These are phyloP conservation scores for Drosophila nebulosa DNA, from an alignment of 1,140 invertebrate genomes.

Conservation along the genomic window DNA sequence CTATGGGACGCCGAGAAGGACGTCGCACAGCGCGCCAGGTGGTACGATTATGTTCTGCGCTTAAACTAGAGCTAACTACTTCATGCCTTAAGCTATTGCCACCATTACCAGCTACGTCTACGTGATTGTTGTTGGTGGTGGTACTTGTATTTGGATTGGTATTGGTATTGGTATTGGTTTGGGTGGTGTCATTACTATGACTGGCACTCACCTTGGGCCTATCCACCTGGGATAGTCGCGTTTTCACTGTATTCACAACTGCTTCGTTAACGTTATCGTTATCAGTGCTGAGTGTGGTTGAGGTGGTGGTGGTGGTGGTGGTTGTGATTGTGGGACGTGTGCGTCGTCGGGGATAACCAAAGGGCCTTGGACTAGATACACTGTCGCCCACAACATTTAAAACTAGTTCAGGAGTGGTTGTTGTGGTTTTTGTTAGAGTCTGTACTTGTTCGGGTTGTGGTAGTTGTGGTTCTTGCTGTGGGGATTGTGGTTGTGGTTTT, in stretches of 20 bases:
- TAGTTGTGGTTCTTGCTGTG: constrained; percentile 11
- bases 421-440: constrained; percentile 16
- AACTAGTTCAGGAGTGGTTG: constrained; percentile 46
- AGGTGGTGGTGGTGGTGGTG: constrained; percentile 21
- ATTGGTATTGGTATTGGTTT: constrained; percentile 27
- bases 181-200: constrained; percentile 43
- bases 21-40: constrained; percentile 35
- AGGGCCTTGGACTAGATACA: constrained; percentile 83
- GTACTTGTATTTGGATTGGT: constrained; percentile 19
- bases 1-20: constrained; percentile 17
- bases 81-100: constrained; percentile 76
- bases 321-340: constrained; percentile 62
- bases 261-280: constrained; percentile 44
- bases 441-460: constrained; percentile 27
- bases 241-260: constrained; percentile 50
- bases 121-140: constrained; percentile 37
- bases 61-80: constrained; percentile 70
- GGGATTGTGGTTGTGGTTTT: constrained; percentile 29
- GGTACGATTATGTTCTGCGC: constrained; percentile 19
- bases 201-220: constrained; percentile 70
- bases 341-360: constrained; percentile 81
- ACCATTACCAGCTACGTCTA: constrained; percentile 68
- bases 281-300: constrained; percentile 22
- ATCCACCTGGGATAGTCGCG: constrained; percentile 65
- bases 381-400: constrained; percentile 25